phyloP scores from a whole-genome alignment of 2,113 vertebrate species.

The Campylomormyrus tamandua region DNA sequence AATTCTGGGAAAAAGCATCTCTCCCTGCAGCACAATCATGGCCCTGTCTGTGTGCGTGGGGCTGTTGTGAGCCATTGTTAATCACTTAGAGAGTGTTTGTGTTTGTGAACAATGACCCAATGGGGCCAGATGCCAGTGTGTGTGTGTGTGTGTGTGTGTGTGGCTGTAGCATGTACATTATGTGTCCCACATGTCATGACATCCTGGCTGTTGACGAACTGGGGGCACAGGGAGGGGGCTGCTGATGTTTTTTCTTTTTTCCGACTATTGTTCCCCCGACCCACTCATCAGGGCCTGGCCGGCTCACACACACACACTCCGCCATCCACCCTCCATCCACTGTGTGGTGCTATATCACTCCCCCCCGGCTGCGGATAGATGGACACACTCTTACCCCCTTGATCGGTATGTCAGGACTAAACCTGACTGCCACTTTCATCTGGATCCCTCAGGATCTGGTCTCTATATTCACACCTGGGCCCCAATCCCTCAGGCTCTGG shows the following conservation, averaged over 20 bases:
- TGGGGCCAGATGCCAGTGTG: not conserved
- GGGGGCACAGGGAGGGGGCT: not conserved
- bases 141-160: not conserved
- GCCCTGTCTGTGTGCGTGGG: not conserved
- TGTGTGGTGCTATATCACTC: not conserved
- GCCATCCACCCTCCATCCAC: not conserved
- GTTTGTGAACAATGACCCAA: not conserved
- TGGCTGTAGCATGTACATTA: not conserved
- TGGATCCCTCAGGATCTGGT: not conserved
- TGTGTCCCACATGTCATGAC: conserved; percentile 32
- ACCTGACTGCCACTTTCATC: not conserved
- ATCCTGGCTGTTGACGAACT: conserved; percentile 44
- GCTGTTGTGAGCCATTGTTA: not conserved
- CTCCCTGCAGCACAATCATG: not conserved
- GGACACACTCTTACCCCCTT: not conserved
- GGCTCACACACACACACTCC: not conserved
- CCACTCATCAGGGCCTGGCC: not conserved
- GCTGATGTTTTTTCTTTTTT: conserved; percentile 28
- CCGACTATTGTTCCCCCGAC: conserved; percentile 50
- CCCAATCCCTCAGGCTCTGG: not conserved
- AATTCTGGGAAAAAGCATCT: not conserved
- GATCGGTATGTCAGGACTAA: not conserved
- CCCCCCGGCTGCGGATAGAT: not conserved
- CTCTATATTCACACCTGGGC: not conserved
- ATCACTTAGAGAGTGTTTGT: not conserved